phyloP scores from a whole-genome alignment of 1,140 invertebrate genomes.

The Ptiloglossa arizonensis region DNA sequence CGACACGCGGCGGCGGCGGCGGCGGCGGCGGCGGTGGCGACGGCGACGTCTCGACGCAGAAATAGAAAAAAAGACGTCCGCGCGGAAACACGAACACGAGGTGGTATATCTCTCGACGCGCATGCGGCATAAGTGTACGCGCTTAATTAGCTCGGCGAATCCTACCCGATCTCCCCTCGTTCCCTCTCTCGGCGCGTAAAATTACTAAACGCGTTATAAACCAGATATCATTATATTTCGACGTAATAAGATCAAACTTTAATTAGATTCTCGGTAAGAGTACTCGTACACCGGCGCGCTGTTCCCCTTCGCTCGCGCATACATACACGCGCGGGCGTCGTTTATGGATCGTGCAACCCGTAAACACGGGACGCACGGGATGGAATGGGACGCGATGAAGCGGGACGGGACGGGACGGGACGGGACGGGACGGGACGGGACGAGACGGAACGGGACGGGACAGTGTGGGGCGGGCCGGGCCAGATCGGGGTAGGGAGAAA shows the following conservation, averaged over 20 bases:
- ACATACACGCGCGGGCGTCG: conserved; percentile 1
- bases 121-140: conserved; percentile 36
- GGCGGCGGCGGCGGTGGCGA: no score
- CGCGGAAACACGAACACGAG: neutral
- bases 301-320: conserved; percentile 2
- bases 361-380: no score
- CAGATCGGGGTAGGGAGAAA: no score
- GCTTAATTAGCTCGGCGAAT: conserved; percentile 43
- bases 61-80: neutral
- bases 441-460: no score
- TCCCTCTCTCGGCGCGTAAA: conserved; percentile 25
- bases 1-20: neutral
- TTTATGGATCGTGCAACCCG: no score
- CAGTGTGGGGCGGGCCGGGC: no score
- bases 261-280: conserved; percentile 47
- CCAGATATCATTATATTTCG: conserved; percentile 50
- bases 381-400: neutral
- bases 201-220: conserved; percentile 54
- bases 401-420: no score
- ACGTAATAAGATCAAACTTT: conserved; percentile 52
- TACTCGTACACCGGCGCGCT: conserved; percentile 48
- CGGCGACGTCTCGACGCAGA: neutral
- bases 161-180: neutral
- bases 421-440: no score
- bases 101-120: neutral